Conservation (phyloP, 2,797 vertebrate genomes). For the Zenarchopterus dispar region DNA sequence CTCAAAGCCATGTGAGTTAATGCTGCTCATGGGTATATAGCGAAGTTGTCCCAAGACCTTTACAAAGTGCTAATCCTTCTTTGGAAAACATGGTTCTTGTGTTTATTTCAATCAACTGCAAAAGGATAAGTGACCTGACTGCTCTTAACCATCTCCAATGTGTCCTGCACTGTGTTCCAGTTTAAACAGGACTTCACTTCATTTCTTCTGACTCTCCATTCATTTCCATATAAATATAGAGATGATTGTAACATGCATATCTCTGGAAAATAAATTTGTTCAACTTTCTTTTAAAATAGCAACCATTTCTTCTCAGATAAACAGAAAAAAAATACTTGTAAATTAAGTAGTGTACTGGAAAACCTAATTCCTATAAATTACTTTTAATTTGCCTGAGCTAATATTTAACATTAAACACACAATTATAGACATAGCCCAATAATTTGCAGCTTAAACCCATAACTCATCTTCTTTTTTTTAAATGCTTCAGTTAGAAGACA, state of each 20-base stretch:
- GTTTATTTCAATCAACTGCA: no score
- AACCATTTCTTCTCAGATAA: neutral
- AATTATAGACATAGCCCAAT: neutral
- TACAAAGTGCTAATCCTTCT: no score
- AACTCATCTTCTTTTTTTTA: constrained; percentile 2
- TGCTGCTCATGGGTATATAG: no score
- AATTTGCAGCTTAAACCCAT: neutral
- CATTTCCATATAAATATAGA: no score
- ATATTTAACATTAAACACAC: neutral
- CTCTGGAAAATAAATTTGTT: no score
- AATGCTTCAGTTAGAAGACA: constrained; percentile 23
- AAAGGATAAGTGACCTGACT: neutral
- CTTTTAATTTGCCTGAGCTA: neutral
- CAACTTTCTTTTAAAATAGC: no score
- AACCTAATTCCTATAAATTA: constrained; percentile 1
- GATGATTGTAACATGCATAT: no score
- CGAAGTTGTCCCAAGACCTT: no score
- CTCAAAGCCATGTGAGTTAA: no score
- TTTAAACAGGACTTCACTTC: no score
- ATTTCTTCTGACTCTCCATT: no score
- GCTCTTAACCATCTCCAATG: neutral
- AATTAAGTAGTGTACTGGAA: neutral
- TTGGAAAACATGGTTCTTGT: neutral
- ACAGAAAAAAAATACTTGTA: neutral
- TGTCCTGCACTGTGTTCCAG: neutral